Conservation (phyloP, 2,888 invertebrate genomes). For the Subacronicta megacephala region DNA sequence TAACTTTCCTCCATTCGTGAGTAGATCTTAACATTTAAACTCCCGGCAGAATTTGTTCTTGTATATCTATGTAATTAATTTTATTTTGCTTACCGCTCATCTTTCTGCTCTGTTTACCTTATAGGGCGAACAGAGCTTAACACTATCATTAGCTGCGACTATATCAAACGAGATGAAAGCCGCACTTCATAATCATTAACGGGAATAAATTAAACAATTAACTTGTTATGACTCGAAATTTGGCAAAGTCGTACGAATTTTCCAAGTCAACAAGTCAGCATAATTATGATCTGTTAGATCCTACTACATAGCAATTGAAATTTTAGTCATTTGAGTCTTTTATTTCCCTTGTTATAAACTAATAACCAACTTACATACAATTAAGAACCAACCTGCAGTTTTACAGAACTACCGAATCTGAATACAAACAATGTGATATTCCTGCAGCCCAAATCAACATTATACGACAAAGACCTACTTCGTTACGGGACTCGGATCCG, state of each 20-base stretch:
- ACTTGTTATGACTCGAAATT: too few species aligned
- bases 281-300: too few species aligned
- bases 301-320: too few species aligned
- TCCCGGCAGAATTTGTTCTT: conserved; percentile 37
- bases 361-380: too few species aligned
- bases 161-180: conserved; percentile 1
- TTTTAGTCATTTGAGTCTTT: too few species aligned
- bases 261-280: too few species aligned
- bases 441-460: conserved; percentile 24
- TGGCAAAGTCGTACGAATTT: too few species aligned
- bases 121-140: conserved; percentile 20
- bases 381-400: not conserved
- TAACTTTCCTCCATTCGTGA: conserved; percentile 72
- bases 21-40: conserved; percentile 61
- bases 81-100: conserved; percentile 33
- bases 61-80: conserved; percentile 48
- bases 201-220: too few species aligned
- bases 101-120: conserved; percentile 33
- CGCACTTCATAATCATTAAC: not conserved
- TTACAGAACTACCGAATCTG: not conserved
- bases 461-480: conserved; percentile 29
- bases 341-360: too few species aligned
- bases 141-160: conserved; percentile 3
- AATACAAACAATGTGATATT: conserved; percentile 43
- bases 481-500: conserved; percentile 25